Evolutionary conservation across 1,140 invertebrate species (phyloP), one percentile per base, ranked within the genome.

Genomic region (Hycleus cichorii): DNA sequence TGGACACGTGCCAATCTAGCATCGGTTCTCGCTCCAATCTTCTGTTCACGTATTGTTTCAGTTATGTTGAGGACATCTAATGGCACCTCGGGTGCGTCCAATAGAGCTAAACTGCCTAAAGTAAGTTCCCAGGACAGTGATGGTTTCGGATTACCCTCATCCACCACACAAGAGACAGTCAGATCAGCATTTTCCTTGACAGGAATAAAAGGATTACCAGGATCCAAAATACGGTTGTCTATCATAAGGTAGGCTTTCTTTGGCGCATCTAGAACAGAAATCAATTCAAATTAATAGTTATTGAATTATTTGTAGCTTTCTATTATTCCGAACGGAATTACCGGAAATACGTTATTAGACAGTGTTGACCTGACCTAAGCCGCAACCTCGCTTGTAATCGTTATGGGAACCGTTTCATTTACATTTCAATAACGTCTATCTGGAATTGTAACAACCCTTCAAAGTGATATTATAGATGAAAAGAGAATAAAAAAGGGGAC

Each of bases 191-290:
- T 88, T 72, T 91, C 89, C 66, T 88, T 83, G 7, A 90, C 87
- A 1, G 88, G 88, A 62, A 91, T 84, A 75, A 89, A 91, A 49
- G 87, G 83, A 74, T 90, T 91, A 57, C 88, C 87, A 0, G 88
- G 84, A 76, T 90, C 88, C 63, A 91, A 76, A 25, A 89, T 81
- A 9, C 87, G 76, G 5, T 87, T 87, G 72, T 90, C 88, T 69
- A 90, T 88, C 66, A 88, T 78, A 64, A 90, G 77, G 71, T 90
- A 91, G 47, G 87, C 87, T 18, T 86, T 81, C 51, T 86, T 81
- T 24, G 89, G 88, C 39, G 85, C 77, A 73, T 90, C 89, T 91
- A 78, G 8, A 77, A 80, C 49, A 69, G 65, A 53, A 60, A 59
- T 51, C 50, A 27, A 45, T 39, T 39, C 39, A 39, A 45, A 46